phyloP scores from a whole-genome alignment of 2,888 invertebrate species.

The Emmelina monodactyla region DNA sequence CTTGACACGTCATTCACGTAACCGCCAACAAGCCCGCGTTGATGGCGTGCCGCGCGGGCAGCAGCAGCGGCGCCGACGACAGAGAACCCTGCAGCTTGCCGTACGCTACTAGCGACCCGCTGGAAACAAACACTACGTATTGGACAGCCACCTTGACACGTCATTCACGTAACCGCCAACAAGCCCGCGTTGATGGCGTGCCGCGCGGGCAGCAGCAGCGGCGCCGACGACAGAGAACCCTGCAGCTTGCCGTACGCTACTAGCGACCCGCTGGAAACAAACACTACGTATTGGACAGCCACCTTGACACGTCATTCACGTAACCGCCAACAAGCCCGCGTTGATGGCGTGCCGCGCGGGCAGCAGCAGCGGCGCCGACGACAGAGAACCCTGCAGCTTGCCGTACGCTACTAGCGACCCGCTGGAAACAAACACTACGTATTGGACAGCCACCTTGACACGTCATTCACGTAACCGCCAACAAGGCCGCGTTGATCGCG shows the following conservation, averaged over 20 bases:
- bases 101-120: constrained; percentile 88
- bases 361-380: constrained; percentile 80
- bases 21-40: constrained; percentile 74
- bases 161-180: too few species aligned
- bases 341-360: constrained; percentile 86
- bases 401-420: constrained; percentile 90
- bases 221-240: constrained; percentile 80
- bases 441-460: too few species aligned
- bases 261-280: constrained; percentile 79
- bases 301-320: too few species aligned
- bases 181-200: constrained; percentile 78
- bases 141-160: too few species aligned
- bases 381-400: constrained; percentile 83
- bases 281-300: too few species aligned
- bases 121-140: too few species aligned
- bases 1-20: too few species aligned
- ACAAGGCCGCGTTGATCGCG: constrained; percentile 73
- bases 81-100: constrained; percentile 87
- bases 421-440: too few species aligned
- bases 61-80: constrained; percentile 79
- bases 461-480: too few species aligned
- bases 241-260: constrained; percentile 92
- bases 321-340: constrained; percentile 69
- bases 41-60: constrained; percentile 83
- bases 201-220: constrained; percentile 81